Conservation (phyloP, 2,113 vertebrate genomes). For the Tylochromis polylepis region DNA sequence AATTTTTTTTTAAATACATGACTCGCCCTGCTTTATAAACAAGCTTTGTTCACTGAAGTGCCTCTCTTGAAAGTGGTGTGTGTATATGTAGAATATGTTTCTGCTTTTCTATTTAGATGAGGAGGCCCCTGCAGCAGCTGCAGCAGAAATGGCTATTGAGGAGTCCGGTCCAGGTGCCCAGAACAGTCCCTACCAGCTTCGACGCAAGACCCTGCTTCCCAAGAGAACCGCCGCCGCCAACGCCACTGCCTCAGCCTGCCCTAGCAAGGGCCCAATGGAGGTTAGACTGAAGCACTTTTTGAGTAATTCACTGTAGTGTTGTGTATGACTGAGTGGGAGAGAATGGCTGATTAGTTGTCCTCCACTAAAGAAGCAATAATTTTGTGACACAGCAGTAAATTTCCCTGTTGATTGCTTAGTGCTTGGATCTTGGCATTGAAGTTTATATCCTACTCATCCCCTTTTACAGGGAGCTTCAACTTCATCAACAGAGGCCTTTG, state of each 20-base stretch:
- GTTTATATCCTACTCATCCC: neutral
- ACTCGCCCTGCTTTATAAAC: neutral
- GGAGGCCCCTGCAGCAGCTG: conserved; percentile 88
- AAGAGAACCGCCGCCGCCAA: conserved; percentile 92
- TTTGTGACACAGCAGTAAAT: neutral
- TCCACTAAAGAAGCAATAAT: neutral
- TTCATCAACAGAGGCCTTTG: conserved; percentile 94
- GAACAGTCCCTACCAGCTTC: conserved; percentile 98
- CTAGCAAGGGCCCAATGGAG: conserved; percentile 94
- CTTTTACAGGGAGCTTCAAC: conserved; percentile 89
- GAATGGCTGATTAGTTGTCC: neutral
- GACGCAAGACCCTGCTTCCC: conserved; percentile 96
- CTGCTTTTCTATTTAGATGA: conserved; percentile 79
- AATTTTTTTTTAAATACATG: neutral
- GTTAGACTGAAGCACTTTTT: conserved; percentile 59
- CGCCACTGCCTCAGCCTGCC: conserved; percentile 77
- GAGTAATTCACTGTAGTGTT: neutral
- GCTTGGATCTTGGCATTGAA: neutral
- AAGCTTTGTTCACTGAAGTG: neutral
- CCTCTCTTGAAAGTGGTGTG: neutral
- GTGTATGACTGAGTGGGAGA: neutral
- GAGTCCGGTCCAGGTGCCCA: conserved; percentile 99
- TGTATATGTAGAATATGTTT: neutral
- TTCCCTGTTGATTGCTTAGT: neutral
- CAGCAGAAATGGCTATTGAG: conserved; percentile 98